Percentiles rank a stretch among this genome's conserved stretches.
Conservation (phyloP, 2,113 vertebrate genomes). For the Ophiodon elongatus region DNA sequence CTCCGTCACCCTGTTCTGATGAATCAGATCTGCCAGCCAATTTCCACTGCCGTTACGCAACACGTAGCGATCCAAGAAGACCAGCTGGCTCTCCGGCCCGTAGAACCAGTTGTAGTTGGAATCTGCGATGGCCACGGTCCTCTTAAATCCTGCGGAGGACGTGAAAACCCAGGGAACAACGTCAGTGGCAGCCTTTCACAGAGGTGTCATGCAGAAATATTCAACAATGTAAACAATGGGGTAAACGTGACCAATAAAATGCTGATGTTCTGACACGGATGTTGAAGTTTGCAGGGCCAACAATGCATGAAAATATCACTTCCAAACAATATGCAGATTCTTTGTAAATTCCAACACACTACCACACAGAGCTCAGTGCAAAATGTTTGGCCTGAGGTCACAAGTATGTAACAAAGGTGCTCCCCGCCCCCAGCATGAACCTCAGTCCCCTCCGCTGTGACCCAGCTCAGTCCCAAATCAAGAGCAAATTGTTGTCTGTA, state of each 20-base stretch:
- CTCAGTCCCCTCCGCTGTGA: slow-evolving; percentile 11
- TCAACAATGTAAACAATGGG: neutral
- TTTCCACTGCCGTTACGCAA: slow-evolving; percentile 98
- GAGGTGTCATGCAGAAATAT: neutral
- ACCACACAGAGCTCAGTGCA: neutral
- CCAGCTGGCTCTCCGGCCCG: slow-evolving; percentile 97
- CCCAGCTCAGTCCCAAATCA: slow-evolving; percentile 5
- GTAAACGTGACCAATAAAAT: neutral
- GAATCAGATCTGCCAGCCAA: slow-evolving; percentile 95
- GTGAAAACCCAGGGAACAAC: slow-evolving; percentile 20
- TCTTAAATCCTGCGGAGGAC: slow-evolving; percentile 90
- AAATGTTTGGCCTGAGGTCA: slow-evolving; percentile 17
- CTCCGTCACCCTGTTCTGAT: slow-evolving; percentile 90
- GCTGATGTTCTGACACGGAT: neutral
- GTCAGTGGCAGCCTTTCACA: neutral
- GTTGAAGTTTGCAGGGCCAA: neutral
- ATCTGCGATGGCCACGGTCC: slow-evolving; percentile 96
- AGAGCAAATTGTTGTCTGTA: slow-evolving; percentile 30
- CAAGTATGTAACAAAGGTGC: neutral
- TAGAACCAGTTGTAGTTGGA: slow-evolving; percentile 99
- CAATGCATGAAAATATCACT: neutral
- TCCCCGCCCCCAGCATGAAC: neutral
- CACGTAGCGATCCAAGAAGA: slow-evolving; percentile 96
- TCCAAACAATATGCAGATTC: neutral
- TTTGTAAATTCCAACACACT: neutral